Percentiles rank a stretch among this genome's conserved stretches.
These are phyloP conservation scores for Chiroxiphia lanceolata DNA, from an alignment of 2,797 vertebrate genomes.

Conservation along the genomic window DNA sequence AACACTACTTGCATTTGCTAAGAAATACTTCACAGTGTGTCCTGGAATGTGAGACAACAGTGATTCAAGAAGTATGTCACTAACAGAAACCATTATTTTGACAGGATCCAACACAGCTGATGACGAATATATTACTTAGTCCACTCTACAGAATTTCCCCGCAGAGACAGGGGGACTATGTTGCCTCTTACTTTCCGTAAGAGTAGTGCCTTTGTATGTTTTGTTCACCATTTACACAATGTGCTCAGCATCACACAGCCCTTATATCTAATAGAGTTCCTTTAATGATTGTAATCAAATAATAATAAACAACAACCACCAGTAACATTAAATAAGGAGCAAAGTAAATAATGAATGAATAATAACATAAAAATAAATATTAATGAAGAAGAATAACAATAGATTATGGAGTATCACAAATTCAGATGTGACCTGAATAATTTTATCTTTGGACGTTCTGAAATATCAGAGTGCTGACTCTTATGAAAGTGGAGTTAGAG, in stretches of 20 bases:
- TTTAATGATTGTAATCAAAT: background rate
- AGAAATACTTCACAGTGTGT: background rate
- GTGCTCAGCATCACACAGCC: background rate
- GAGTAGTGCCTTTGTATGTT: background rate
- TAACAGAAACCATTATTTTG: constrained; percentile 42
- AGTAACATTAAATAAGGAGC: background rate
- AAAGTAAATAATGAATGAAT: background rate
- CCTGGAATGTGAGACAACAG: constrained; percentile 4
- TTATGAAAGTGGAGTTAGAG: background rate
- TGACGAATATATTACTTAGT: constrained; percentile 26
- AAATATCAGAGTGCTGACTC: background rate
- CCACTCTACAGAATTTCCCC: background rate
- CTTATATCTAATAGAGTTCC: background rate
- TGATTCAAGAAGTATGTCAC: background rate
- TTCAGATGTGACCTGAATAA: background rate
- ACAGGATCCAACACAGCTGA: background rate
- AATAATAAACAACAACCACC: background rate
- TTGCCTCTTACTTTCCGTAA: background rate
- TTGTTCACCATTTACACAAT: background rate
- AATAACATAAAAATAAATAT: background rate
- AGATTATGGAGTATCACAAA: background rate
- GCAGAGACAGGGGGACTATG: background rate
- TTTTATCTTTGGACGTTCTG: background rate
- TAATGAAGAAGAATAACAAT: background rate
- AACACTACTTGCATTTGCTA: background rate